phyloP scores from a whole-genome alignment of 2,888 invertebrate genomes.

The Yponomeuta sedellus region DNA sequence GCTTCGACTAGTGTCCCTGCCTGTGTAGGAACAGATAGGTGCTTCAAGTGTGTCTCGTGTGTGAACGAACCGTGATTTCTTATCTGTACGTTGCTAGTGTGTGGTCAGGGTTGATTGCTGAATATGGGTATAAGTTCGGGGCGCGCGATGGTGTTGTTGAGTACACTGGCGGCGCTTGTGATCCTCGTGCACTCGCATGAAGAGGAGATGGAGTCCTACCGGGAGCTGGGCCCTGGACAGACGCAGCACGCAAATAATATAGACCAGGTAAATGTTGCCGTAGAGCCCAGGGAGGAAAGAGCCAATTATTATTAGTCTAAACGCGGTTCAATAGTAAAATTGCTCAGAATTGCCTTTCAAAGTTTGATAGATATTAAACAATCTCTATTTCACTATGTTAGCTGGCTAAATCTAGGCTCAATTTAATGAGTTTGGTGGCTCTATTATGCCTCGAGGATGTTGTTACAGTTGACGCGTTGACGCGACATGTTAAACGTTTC shows the following conservation, averaged over 20 bases:
- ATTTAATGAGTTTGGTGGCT: too few relatives aligned
- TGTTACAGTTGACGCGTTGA: too few relatives aligned
- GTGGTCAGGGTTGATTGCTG: background rate
- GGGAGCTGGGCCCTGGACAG: slow-evolving; percentile 46
- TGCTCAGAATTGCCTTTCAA: too few relatives aligned
- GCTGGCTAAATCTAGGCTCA: too few relatives aligned
- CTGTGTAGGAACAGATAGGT: too few relatives aligned
- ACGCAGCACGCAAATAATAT: slow-evolving; percentile 38
- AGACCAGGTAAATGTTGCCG: slow-evolving; percentile 44
- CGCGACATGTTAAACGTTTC: too few relatives aligned
- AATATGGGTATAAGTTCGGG: slow-evolving; percentile 66
- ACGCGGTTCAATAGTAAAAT: too few relatives aligned
- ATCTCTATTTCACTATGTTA: too few relatives aligned
- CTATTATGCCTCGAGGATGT: too few relatives aligned
- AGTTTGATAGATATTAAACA: too few relatives aligned
- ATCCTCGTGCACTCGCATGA: slow-evolving; percentile 66
- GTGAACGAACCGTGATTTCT: background rate
- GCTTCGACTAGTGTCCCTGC: background rate
- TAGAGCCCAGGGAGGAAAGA: background rate
- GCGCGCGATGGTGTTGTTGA: slow-evolving; percentile 59
- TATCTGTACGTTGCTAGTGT: background rate
- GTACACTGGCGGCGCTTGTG: slow-evolving; percentile 68
- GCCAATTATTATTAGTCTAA: too few relatives aligned
- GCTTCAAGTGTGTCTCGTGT: background rate
- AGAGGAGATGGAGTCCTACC: slow-evolving; percentile 49